Base-by-base conservation (phyloP, 2,113 vertebrate genomes). In the Illadopsis cleaveri region DNA sequence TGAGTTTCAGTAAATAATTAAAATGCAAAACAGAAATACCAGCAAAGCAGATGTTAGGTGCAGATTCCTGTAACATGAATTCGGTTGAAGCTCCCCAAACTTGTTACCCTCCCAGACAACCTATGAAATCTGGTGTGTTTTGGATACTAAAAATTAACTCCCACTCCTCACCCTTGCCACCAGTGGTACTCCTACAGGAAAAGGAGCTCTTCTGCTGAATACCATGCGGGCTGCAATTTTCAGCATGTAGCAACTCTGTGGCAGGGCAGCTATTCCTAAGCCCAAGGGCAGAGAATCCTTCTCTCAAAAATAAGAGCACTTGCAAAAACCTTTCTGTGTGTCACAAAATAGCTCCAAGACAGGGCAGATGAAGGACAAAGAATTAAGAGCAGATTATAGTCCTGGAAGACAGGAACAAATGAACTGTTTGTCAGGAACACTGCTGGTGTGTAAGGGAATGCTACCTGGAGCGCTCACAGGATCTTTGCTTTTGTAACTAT, bases 1-100 rank as follows among this genome's bases (percentile, higher is more conserved):
- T 83, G 88, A 86, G 71, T 96, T 95, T 96, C 93, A 81, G 96
- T 93, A 95, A 95, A 95, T 92, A 94, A 94, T 90, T 90, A 77
- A 96, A 90, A 97, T 81, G 90, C 92, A 95, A 92, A 97, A 38
- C 82, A 93, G 93, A 91, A 94, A 88, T 5, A 1, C 48, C 85
- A 76, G 65, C 44, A 86, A 86, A 96, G 69, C 85, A 95, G 90
- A 90, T 78, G 94, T 85, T 94, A 68, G 13, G 44, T 71, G 31
- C 60, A 60, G 91, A 81, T 89, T 89, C 92, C 69, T 17, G 60
- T 75, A 79, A 88, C 12, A 47, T 2, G 17, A 94, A 54, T 78
- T 68, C 44, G 12, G 23, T 64, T 86, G 71, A 80, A 51, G 40
- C 11, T 90, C 22, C 4, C 12, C 22, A 37, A 27, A 40, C 10